Evolutionary conservation across 2,797 vertebrate species (phyloP).

Genomic region (Gymnocypris eckloni): DNA sequence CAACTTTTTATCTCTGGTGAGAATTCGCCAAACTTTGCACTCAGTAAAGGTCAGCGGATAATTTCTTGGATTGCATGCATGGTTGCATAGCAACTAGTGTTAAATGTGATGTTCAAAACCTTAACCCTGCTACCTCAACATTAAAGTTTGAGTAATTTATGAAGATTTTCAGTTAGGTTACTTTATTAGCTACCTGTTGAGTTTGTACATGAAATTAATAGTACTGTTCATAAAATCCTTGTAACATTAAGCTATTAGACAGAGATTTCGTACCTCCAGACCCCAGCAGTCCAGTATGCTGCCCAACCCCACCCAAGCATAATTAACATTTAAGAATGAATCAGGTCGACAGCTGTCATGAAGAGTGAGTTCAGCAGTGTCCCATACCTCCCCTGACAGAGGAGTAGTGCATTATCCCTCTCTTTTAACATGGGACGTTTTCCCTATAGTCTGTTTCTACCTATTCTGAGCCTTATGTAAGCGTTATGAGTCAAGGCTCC

Average conservation of each 20-base stretch:
- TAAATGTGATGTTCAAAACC: not conserved
- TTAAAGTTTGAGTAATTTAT: not conserved
- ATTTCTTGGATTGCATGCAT: not conserved
- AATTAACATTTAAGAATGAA: slow-evolving; percentile 23
- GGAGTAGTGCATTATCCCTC: slow-evolving; percentile 20
- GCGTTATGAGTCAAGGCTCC: not conserved
- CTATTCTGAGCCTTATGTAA: not conserved
- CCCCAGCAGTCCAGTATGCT: slow-evolving; percentile 1
- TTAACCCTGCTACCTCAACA: not conserved
- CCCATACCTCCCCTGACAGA: slow-evolving; percentile 29
- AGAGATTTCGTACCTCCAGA: not conserved
- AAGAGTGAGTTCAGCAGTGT: slow-evolving; percentile 62
- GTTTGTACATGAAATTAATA: not conserved
- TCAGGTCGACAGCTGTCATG: slow-evolving; percentile 66
- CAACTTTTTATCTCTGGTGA: not conserved
- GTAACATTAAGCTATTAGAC: not conserved
- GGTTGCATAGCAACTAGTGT: not conserved
- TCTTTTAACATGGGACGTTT: slow-evolving; percentile 30
- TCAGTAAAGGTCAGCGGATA: not conserved
- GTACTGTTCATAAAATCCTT: not conserved
- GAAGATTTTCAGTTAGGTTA: not conserved
- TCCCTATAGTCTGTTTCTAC: slow-evolving; percentile 18
- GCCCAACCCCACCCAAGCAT: not conserved
- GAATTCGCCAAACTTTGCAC: not conserved
- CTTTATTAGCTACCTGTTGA: not conserved